Conservation (phyloP, 2,797 vertebrate species). For the Diplodus puntazzo region DNA sequence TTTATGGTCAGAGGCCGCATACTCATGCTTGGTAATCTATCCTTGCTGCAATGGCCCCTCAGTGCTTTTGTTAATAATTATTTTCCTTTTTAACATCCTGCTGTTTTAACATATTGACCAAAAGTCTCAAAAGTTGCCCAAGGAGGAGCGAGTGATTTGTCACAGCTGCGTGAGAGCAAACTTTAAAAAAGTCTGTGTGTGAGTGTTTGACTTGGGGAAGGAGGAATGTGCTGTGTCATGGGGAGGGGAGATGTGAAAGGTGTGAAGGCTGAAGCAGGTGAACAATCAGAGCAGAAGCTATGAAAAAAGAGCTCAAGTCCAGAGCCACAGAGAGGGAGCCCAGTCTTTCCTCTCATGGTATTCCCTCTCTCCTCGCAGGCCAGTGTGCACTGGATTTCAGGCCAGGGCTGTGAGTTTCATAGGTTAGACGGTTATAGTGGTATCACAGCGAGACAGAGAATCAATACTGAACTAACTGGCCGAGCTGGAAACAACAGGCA, state of each 20-base stretch:
- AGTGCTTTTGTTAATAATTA: neutral
- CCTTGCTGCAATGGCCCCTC: neutral
- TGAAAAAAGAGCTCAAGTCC: neutral
- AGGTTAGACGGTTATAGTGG: conserved; percentile 72
- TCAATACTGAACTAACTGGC: conserved; percentile 78
- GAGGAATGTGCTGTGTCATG: neutral
- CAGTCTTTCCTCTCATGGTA: conserved; percentile 7
- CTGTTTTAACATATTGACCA: neutral
- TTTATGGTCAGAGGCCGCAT: neutral
- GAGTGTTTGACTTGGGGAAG: too few species aligned
- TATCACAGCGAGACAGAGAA: conserved; percentile 73
- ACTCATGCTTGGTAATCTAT: neutral
- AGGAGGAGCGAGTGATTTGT: neutral
- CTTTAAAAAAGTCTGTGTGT: neutral
- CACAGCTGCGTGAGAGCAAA: neutral
- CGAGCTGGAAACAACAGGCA: conserved; percentile 62
- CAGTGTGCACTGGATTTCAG: conserved; percentile 47
- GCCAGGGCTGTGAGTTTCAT: conserved; percentile 48
- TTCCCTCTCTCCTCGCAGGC: conserved; percentile 8
- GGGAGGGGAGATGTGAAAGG: neutral
- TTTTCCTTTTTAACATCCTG: conserved; percentile 2
- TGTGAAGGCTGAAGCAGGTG: neutral
- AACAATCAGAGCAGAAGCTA: neutral
- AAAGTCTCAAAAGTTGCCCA: neutral
- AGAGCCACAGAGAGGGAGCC: conserved; percentile 11